Evolutionary conservation across 30 jellyfish, hydroid and myxozoan genomes (phyloP), one percentile per base, ranked within the genome.

Genomic region (Phacellophora camtschatica): DNA sequence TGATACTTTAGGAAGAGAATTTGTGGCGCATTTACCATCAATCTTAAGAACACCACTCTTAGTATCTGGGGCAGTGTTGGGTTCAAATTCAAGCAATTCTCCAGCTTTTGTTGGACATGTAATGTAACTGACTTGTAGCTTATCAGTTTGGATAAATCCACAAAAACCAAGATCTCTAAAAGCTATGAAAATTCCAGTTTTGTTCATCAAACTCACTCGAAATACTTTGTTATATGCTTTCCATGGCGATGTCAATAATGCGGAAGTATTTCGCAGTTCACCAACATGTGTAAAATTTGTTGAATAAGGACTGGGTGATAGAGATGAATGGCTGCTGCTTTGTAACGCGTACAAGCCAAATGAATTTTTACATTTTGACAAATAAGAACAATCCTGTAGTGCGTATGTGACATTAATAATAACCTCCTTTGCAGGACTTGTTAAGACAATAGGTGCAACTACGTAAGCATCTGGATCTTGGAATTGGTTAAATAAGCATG

Each of bases 81-180:
- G 62, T 22, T 61, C 53, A 36, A 74, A 85, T 7, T 63, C 11
- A 51, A 73, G 27, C 9, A 71, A 66, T 23, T 73, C 73, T 4
- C 84, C 91, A 30, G 82, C 75, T 23, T 11, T 28, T 28, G 81
- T 22, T 1, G 92, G 97, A 59, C 97, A 89, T 0, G 32, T 35
- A 15, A 22, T 16, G 58, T 89, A 89, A 25, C 18, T 23, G 6
- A 63, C 53, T 5, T 23, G 12, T 1, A 71, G 1, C n/a, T n/a
- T n/a, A n/a, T n/a, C n/a, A 57, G 56, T 20, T 2, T 0, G 0
- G 42, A 85, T 58, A 0, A 0, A 28, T 8, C 81, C 90, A 74
- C 96, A 85, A 16, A 50, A 41, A 16, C 89, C 89, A 24, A 15
- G 45, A 35, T 66, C 86, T 61, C 85, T 58, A 20, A 85, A 76